Evolutionary conservation across 2,888 invertebrate genomes (phyloP).

Genomic region (Sphaerophoria rueppellii): DNA sequence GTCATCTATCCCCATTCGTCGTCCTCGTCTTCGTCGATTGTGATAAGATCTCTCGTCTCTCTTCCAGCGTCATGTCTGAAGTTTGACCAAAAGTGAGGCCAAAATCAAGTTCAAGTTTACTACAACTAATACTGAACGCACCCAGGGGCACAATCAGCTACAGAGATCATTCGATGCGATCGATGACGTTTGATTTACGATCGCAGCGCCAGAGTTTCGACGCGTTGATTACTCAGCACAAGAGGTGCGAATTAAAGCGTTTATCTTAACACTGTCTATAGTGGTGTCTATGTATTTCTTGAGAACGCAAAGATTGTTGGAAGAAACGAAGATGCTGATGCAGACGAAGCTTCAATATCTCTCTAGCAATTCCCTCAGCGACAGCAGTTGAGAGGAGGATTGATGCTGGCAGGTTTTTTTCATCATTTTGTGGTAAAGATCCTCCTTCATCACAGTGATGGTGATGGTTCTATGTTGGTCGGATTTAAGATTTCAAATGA

Average conservation of each 20-base stretch:
- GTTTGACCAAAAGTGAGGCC: conserved; percentile 2
- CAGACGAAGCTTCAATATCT: neutral
- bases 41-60: conserved; percentile 25
- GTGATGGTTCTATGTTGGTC: conserved; percentile 13
- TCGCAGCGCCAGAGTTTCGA: conserved; percentile 62
- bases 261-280: conserved; percentile 39
- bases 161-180: conserved; percentile 48
- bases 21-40: no score
- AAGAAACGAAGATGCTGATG: conserved; percentile 34
- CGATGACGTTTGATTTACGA: conserved; percentile 65
- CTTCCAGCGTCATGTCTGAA: neutral
- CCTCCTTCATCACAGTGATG: conserved; percentile 3
- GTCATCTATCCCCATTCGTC: conserved; percentile 25
- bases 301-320: conserved; percentile 28
- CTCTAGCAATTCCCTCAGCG: conserved; percentile 19
- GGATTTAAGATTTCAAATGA: conserved; percentile 23
- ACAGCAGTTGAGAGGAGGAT: neutral
- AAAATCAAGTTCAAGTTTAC: conserved; percentile 69
- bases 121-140: conserved; percentile 26
- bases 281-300: neutral
- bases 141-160: conserved; percentile 62
- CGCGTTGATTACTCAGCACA: conserved; percentile 63
- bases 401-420: conserved; percentile 42
- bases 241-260: conserved; percentile 69
- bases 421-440: neutral